Evolutionary conservation across 2,888 invertebrate species (phyloP), one percentile per base, ranked within the genome.

Genomic region (Scotopteryx bipunctaria): DNA sequence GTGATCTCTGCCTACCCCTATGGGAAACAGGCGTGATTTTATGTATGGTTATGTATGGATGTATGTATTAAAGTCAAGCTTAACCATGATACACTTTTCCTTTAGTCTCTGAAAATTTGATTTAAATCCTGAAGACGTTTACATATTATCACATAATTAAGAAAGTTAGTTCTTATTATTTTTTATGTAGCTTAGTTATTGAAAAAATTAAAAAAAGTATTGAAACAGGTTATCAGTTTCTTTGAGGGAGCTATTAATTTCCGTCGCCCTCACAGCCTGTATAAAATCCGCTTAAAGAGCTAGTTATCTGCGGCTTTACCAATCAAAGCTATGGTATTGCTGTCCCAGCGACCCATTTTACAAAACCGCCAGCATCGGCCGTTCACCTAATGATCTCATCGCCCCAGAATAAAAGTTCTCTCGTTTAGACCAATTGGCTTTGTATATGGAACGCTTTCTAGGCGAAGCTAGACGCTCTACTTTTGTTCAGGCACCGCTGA

Each of bases 311-410:
- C 8, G 21, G 21, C 37, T 40, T 9, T 27, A 37, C 16, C 16
- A 36, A 78, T 80, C 83, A 86, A 82, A 86, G 84, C 83, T 85
- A 84, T 74, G 74, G 73, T 57, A 25, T 48, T 40, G 51, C 53
- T 32, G 78, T 80, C 80, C 80, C 76, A 76, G 63, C 79, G 84
- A 81, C 85, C 87, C 67, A 83, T 81, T 81, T 85, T 62, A 60
- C 60, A 61, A 67, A 75, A 69, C 65, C 63, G 65, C 68, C 65
- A 59, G 67, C 69, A 69, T 42, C 81, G 86, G 86, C 73, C 88
- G 66, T 88, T 88, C 87, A 88, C 85, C 87, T 74, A 77, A 77
- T 89, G 88, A 89, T 84, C 81, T 88, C 88, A 89, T 83, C 83
- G 86, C 64, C 77, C 83, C 74, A 82, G 80, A 86, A 85, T 83